phyloP scores from a whole-genome alignment of 1,140 invertebrate genomes.

The Scaptomyza graminum region DNA sequence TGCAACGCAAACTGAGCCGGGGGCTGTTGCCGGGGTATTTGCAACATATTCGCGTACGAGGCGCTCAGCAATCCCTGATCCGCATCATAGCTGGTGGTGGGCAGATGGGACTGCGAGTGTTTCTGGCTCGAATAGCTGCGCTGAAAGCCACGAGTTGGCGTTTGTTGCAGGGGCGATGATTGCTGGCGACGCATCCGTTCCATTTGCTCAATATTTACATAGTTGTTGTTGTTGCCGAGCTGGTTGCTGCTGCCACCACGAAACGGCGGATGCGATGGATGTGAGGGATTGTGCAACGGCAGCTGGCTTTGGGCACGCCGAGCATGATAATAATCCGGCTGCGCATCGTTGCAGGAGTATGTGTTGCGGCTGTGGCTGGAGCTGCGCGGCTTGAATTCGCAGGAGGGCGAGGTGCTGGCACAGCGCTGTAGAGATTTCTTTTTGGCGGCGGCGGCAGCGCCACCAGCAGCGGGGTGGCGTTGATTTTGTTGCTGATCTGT shows the following conservation, averaged over 20 bases:
- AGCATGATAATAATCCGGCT: slow-evolving; percentile 79
- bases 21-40: slow-evolving; percentile 50
- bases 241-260: slow-evolving; percentile 62
- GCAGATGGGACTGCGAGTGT: slow-evolving; percentile 66
- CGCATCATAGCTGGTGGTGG: slow-evolving; percentile 50
- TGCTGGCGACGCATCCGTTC: slow-evolving; percentile 84
- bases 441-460: slow-evolving; percentile 37
- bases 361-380: slow-evolving; percentile 76
- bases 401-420: slow-evolving; percentile 76
- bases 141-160: slow-evolving; percentile 56
- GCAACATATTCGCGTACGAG: slow-evolving; percentile 73
- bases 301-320: slow-evolving; percentile 75
- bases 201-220: slow-evolving; percentile 85
- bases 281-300: slow-evolving; percentile 57
- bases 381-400: slow-evolving; percentile 70
- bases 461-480: too few species aligned
- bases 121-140: slow-evolving; percentile 80
- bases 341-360: slow-evolving; percentile 73
- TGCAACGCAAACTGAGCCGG: slow-evolving; percentile 62
- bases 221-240: slow-evolving; percentile 84
- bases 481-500: slow-evolving; percentile 84
- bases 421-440: slow-evolving; percentile 85
- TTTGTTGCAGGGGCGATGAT: slow-evolving; percentile 68
- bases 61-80: slow-evolving; percentile 59
- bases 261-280: slow-evolving; percentile 50